Conservation (phyloP, 1,140 invertebrate genomes). For the Caenorhabditis inopinata region DNA sequence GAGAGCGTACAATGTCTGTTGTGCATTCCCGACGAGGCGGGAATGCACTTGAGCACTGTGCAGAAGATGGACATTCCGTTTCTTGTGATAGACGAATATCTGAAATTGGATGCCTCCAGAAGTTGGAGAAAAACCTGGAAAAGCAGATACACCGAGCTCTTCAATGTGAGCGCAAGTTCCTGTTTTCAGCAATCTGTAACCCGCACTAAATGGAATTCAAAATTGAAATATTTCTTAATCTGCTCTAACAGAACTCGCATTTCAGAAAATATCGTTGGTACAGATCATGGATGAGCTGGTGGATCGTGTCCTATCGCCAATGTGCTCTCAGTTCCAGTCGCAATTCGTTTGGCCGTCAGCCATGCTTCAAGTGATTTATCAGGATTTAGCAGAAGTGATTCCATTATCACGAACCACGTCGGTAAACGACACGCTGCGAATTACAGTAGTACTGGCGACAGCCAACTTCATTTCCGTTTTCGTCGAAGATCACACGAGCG, state of each 20-base stretch:
- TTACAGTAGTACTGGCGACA: constrained; percentile 10
- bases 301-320: constrained; percentile 6
- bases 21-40: constrained; percentile 32
- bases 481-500: background rate
- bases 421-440: background rate
- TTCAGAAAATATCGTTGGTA: background rate
- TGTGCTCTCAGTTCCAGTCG: background rate
- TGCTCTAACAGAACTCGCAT: background rate
- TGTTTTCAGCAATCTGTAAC: too few species aligned
- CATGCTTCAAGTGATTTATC: background rate
- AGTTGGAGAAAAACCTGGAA: constrained; percentile 4
- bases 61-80: constrained; percentile 32
- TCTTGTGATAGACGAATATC: background rate
- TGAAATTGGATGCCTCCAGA: background rate
- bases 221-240: too few species aligned
- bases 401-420: background rate
- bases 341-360: background rate
- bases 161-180: too few species aligned
- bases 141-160: background rate
- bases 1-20: constrained; percentile 23
- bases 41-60: background rate
- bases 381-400: background rate
- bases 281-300: constrained; percentile 2
- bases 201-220: too few species aligned
- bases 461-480: background rate